These are phyloP conservation scores for Xylota sylvarum DNA, from an alignment of 2,888 invertebrate species.

Conservation along the genomic window DNA sequence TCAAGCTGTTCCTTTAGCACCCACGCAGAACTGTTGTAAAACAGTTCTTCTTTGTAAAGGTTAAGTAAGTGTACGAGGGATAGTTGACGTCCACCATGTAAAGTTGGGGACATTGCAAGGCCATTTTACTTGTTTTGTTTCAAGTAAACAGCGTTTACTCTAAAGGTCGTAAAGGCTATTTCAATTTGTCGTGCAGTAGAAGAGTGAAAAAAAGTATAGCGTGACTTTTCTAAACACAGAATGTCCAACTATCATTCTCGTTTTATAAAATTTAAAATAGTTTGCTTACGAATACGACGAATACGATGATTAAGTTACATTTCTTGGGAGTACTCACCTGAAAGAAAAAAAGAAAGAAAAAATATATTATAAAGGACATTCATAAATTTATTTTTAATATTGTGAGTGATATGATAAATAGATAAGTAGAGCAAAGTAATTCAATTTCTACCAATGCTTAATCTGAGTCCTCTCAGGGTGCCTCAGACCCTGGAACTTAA, in stretches of 20 bases:
- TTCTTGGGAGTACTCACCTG: slow-evolving; percentile 47
- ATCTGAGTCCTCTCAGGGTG: too few relatives aligned
- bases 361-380: too few relatives aligned
- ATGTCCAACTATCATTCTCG: not conserved
- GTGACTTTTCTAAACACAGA: not conserved
- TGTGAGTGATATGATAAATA: too few relatives aligned
- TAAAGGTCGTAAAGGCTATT: not conserved
- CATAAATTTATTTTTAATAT: too few relatives aligned
- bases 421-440: too few relatives aligned
- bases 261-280: not conserved
- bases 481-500: too few relatives aligned
- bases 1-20: slow-evolving; percentile 57
- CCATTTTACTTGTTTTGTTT: slow-evolving; percentile 22
- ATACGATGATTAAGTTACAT: not conserved
- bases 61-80: slow-evolving; percentile 45
- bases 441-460: too few relatives aligned
- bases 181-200: not conserved
- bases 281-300: slow-evolving; percentile 38
- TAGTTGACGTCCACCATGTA: slow-evolving; percentile 30
- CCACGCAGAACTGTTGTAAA: slow-evolving; percentile 36
- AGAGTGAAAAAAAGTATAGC: not conserved
- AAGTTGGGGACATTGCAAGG: slow-evolving; percentile 39
- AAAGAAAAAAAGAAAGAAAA: slow-evolving; percentile 22
- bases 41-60: slow-evolving; percentile 27
- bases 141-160: slow-evolving; percentile 1